Evolutionary conservation across 2,797 vertebrate genomes (phyloP).

Genomic region (Sebastes goodei): DNA sequence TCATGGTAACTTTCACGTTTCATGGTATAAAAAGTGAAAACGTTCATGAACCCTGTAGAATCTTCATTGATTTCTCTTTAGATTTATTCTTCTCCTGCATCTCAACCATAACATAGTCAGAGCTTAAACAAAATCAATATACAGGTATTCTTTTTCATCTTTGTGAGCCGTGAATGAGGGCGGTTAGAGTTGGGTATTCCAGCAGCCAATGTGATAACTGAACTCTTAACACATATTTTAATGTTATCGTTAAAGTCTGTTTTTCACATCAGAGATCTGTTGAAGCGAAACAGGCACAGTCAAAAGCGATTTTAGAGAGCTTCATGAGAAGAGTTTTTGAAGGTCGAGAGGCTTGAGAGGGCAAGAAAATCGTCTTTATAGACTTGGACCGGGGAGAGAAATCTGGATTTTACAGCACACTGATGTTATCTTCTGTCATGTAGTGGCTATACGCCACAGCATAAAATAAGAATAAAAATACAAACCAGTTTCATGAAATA

Average conservation of each 20-base stretch:
- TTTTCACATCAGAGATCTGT: conserved; percentile 49
- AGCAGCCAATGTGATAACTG: background rate
- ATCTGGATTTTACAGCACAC: conserved; percentile 35
- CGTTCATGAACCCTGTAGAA: background rate
- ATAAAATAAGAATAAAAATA: background rate
- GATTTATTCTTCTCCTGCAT: background rate
- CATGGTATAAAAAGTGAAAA: background rate
- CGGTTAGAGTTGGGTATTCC: background rate
- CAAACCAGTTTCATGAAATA: background rate
- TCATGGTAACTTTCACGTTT: background rate
- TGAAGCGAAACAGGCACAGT: conserved; percentile 54
- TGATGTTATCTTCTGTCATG: conserved; percentile 11
- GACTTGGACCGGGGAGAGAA: background rate
- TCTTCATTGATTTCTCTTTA: background rate
- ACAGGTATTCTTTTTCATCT: background rate
- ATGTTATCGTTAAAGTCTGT: conserved; percentile 46
- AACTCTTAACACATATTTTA: too few species aligned
- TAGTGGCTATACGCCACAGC: background rate
- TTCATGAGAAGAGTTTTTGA: conserved; percentile 38
- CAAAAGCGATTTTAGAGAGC: conserved; percentile 34
- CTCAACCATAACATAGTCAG: background rate
- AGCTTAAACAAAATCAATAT: background rate
- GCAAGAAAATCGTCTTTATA: conserved; percentile 27
- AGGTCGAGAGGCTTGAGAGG: conserved; percentile 34
- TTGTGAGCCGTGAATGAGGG: background rate